phyloP scores from a whole-genome alignment of 2,797 vertebrate genomes.

The Pantherophis alleghaniensis region DNA sequence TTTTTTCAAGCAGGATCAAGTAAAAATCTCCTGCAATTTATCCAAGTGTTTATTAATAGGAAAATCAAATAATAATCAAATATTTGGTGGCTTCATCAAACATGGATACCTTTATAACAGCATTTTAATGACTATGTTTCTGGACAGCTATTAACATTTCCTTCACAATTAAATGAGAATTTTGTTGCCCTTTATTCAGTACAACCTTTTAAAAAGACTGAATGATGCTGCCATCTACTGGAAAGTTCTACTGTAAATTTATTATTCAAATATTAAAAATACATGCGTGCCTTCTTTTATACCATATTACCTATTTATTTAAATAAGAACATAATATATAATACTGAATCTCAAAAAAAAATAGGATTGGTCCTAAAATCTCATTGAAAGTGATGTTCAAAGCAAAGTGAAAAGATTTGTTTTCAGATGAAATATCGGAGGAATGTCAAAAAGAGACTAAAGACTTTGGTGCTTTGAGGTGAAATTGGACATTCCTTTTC shows the following conservation, averaged over 20 bases:
- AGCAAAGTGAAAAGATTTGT: neutral
- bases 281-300: neutral
- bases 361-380: neutral
- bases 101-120: constrained; percentile 16
- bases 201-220: constrained; percentile 51
- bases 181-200: constrained; percentile 1
- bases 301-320: neutral
- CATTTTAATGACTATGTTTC: neutral
- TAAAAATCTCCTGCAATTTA: constrained; percentile 20
- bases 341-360: neutral
- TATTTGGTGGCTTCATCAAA: constrained; percentile 35
- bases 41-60: constrained; percentile 23
- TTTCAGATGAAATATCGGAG: neutral
- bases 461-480: neutral
- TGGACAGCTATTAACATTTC: constrained; percentile 17
- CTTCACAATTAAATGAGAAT: constrained; percentile 13
- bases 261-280: neutral
- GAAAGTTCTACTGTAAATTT: constrained; percentile 23
- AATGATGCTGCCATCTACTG: constrained; percentile 78
- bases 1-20: neutral
- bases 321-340: neutral
- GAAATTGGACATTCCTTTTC: neutral
- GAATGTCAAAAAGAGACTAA: neutral
- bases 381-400: neutral
- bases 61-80: constrained; percentile 36